These are phyloP conservation scores for Parascotia fuliginaria DNA, from an alignment of 2,888 invertebrate species.

Conservation along the genomic window DNA sequence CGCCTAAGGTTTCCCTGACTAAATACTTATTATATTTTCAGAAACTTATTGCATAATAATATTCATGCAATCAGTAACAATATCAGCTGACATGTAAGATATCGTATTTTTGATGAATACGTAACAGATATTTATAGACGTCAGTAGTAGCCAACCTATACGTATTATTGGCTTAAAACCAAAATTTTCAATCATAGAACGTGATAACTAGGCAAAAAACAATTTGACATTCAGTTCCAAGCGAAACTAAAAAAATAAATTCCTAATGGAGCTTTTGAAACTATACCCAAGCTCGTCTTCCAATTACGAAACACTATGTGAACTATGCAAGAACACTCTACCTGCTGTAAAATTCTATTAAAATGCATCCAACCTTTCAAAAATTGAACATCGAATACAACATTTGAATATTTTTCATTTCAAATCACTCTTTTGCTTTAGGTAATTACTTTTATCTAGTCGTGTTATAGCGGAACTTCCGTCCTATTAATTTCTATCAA, in stretches of 20 bases:
- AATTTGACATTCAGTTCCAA: background rate
- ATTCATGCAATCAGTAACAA: too few relatives aligned
- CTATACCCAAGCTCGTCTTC: background rate
- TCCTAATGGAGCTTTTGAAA: background rate
- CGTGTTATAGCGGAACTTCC: constrained; percentile 19
- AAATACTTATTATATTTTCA: too few relatives aligned
- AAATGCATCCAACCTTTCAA: constrained; percentile 12
- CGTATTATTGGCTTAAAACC: too few relatives aligned
- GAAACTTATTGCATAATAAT: too few relatives aligned
- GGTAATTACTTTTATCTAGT: constrained; percentile 23
- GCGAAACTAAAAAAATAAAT: background rate
- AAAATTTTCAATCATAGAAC: too few relatives aligned
- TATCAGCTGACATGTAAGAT: too few relatives aligned
- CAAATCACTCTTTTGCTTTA: constrained; percentile 20
- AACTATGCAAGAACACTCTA: background rate
- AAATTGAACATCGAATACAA: constrained; percentile 29
- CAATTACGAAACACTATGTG: constrained; percentile 1
- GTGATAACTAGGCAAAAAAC: too few relatives aligned
- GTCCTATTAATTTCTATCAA: constrained; percentile 19
- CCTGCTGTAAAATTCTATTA: constrained; percentile 8
- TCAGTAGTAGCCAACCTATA: too few relatives aligned
- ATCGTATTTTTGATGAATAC: too few relatives aligned
- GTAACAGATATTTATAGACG: too few relatives aligned
- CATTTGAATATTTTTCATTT: constrained; percentile 26
- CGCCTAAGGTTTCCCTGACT: too few relatives aligned